These are phyloP conservation scores for Meloidogyne exigua DNA, from an alignment of 1,140 invertebrate genomes.

Conservation along the genomic window DNA sequence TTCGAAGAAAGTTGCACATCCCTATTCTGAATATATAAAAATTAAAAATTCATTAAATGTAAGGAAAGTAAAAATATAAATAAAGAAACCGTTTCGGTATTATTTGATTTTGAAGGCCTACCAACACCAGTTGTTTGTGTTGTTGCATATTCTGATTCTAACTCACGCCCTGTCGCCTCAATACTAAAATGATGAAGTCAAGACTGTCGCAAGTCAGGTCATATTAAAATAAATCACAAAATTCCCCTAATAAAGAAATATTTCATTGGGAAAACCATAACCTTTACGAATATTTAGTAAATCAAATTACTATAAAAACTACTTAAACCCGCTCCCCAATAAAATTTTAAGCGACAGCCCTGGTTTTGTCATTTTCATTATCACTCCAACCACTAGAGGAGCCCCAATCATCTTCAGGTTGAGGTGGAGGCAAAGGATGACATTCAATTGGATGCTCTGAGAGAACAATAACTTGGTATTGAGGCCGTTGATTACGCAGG, in stretches of 20 bases:
- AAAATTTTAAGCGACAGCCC: conserved; percentile 6
- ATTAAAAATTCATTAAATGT: no score
- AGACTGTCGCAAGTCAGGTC: neutral
- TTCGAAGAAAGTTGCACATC: no score
- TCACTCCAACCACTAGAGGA: neutral
- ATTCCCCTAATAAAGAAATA: neutral
- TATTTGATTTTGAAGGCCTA: neutral
- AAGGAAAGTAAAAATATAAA: no score
- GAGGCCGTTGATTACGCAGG: neutral
- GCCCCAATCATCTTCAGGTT: neutral
- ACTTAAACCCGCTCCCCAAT: neutral
- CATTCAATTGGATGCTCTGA: neutral
- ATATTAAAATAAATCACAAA: neutral
- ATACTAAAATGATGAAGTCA: neutral
- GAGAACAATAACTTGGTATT: neutral
- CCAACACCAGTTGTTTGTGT: neutral
- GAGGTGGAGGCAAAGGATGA: neutral
- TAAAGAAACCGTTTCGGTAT: neutral
- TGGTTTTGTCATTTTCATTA: conserved; percentile 1
- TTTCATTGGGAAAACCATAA: neutral
- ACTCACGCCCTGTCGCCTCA: neutral
- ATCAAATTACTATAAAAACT: neutral
- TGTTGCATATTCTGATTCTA: neutral
- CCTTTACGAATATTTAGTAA: neutral
- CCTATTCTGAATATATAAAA: no score